Percentiles rank a stretch among this genome's conserved stretches.
phyloP scores from a whole-genome alignment of 2,113 vertebrate species.

The Pandion haliaetus region DNA sequence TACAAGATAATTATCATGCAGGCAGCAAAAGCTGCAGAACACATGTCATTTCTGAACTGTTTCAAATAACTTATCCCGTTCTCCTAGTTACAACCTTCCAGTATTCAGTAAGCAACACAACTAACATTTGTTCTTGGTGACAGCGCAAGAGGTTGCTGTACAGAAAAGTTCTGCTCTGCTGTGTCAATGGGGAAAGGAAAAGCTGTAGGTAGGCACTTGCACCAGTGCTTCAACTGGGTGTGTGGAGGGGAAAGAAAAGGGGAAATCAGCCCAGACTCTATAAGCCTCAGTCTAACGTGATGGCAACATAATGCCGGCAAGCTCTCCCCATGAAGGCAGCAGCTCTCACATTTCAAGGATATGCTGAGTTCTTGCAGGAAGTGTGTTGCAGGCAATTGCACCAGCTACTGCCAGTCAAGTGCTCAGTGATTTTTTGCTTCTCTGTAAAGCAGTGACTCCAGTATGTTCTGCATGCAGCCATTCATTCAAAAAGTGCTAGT shows the following conservation, averaged over 20 bases:
- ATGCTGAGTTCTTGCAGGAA: background rate
- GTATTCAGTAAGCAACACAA: constrained; percentile 5
- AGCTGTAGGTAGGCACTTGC: fast-evolving
- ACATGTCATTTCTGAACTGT: constrained; percentile 27
- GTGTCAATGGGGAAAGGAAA: background rate
- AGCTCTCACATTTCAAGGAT: background rate
- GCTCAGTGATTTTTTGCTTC: background rate
- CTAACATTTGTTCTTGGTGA: background rate
- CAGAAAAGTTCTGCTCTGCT: background rate
- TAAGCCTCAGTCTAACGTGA: background rate
- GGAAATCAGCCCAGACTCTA: background rate
- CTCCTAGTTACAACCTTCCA: background rate
- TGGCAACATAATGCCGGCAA: background rate
- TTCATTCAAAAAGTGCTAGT: background rate
- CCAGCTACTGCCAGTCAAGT: background rate
- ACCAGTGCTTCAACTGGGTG: background rate
- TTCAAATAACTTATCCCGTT: constrained; percentile 23
- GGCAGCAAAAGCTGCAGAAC: constrained; percentile 41
- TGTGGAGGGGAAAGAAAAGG: background rate
- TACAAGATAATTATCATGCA: constrained; percentile 41
- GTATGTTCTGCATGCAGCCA: background rate
- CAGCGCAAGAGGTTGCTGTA: background rate
- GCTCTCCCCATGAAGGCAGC: background rate
- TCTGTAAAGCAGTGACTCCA: background rate
- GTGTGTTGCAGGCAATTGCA: background rate